Evolutionary conservation across 2,888 invertebrate genomes (phyloP).

Genomic region (Liposcelis brunnea): DNA sequence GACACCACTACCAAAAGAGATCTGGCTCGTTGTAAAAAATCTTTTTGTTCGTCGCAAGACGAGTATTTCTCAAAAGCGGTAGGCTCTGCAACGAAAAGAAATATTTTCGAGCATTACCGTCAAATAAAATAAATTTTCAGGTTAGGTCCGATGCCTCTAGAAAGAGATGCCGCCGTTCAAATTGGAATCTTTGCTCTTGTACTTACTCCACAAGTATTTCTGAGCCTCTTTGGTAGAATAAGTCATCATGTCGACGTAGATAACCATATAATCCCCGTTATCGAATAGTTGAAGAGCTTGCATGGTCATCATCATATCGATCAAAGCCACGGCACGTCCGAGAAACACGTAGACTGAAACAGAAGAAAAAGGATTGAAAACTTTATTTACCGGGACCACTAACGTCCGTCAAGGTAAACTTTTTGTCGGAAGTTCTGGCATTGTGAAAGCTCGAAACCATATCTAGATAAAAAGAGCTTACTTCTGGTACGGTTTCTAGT

Average conservation of each 20-base stretch:
- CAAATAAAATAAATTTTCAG: too few relatives aligned
- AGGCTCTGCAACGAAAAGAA: slow-evolving; percentile 27
- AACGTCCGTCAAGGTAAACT: too few relatives aligned
- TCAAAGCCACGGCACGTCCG: slow-evolving; percentile 66
- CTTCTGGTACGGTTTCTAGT: slow-evolving; percentile 74
- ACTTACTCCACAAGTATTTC: slow-evolving; percentile 68
- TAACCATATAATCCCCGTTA: slow-evolving; percentile 87
- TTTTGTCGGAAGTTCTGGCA: too few relatives aligned
- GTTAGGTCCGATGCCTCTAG: too few relatives aligned
- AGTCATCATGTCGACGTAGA: slow-evolving; percentile 86
- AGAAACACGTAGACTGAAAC: slow-evolving; percentile 85
- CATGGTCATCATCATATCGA: slow-evolving; percentile 85
- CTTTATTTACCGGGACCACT: too few relatives aligned
- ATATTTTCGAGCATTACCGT: too few relatives aligned
- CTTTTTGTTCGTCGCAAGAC: slow-evolving; percentile 40
- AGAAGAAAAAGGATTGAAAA: too few relatives aligned
- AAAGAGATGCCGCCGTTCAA: too few relatives aligned
- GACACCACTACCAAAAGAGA: slow-evolving; percentile 79
- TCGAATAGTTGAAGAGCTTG: slow-evolving; percentile 72
- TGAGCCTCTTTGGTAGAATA: slow-evolving; percentile 53
- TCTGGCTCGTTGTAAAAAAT: slow-evolving; percentile 51
- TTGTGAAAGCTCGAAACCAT: not conserved
- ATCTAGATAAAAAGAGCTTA: slow-evolving; percentile 27
- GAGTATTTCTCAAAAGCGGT: slow-evolving; percentile 37
- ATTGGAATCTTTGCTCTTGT: too few relatives aligned